These are phyloP conservation scores for Pomatostomus ruficeps DNA, from an alignment of 2,113 vertebrate genomes.

Conservation along the genomic window DNA sequence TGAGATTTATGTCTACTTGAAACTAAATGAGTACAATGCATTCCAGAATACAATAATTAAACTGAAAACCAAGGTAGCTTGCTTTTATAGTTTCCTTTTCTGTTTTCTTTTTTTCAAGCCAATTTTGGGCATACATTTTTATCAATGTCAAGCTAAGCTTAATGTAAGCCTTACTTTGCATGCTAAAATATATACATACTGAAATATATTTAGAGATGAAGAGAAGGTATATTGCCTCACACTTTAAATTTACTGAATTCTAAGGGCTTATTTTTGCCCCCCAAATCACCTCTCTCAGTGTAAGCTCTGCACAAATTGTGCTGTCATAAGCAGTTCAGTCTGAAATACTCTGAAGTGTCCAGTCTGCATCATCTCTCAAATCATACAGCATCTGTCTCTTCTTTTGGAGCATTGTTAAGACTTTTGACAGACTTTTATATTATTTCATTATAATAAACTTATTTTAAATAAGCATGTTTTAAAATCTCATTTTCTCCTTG, in stretches of 20 bases:
- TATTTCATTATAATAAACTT: conserved; percentile 75
- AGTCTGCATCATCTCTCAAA: background rate
- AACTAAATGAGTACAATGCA: background rate
- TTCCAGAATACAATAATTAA: background rate
- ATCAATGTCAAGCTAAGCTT: background rate
- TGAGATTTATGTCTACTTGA: background rate
- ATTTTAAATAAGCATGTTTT: conserved; percentile 70
- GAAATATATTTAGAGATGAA: background rate
- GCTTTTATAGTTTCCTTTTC: background rate
- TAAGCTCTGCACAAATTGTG: background rate
- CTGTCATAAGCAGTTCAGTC: background rate
- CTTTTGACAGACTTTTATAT: conserved; percentile 69
- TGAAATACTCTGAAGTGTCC: background rate
- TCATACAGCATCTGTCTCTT: conserved; percentile 9
- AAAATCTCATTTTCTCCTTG: background rate
- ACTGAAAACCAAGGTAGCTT: background rate
- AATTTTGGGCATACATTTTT: conserved; percentile 23
- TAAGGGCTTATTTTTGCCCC: background rate
- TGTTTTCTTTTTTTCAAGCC: background rate
- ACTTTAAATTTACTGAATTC: background rate
- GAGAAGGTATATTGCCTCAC: conserved; percentile 23
- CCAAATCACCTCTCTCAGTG: background rate
- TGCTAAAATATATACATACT: background rate
- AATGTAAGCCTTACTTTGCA: background rate
- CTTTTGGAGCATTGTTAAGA: conserved; percentile 57